These are phyloP conservation scores for Phaonia tiefii DNA, from an alignment of 2,888 invertebrate species.

Conservation along the genomic window DNA sequence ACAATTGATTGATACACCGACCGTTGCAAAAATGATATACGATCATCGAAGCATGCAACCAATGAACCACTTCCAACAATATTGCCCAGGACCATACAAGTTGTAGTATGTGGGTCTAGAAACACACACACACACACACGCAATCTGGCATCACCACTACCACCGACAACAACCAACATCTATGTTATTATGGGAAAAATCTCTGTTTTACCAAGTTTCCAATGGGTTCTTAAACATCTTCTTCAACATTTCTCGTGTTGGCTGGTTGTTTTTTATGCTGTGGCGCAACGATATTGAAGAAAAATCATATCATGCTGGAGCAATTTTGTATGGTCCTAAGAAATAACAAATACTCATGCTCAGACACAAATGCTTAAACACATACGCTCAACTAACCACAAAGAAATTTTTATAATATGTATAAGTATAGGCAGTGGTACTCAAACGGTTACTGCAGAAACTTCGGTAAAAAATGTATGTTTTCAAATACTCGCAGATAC, in stretches of 20 bases:
- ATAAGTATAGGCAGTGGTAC: conserved; percentile 13
- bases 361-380: background rate
- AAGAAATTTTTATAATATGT: background rate
- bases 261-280: too few relatives aligned
- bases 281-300: background rate
- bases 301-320: conserved; percentile 44
- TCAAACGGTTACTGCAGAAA: conserved; percentile 32
- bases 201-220: conserved; percentile 35
- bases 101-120: background rate
- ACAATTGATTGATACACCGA: conserved; percentile 32
- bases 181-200: conserved; percentile 35
- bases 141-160: background rate
- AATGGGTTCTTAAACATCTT: conserved; percentile 34
- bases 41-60: conserved; percentile 35
- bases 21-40: conserved; percentile 25
- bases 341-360: background rate
- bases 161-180: background rate
- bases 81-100: background rate
- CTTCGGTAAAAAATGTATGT: too few relatives aligned
- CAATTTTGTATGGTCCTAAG: conserved; percentile 22
- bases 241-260: conserved; percentile 3
- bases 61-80: conserved; percentile 34
- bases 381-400: conserved; percentile 21
- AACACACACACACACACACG: background rate
- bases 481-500: too few relatives aligned